Base-by-base conservation (phyloP, 2,113 vertebrate genomes). In the Gila orcuttii region DNA sequence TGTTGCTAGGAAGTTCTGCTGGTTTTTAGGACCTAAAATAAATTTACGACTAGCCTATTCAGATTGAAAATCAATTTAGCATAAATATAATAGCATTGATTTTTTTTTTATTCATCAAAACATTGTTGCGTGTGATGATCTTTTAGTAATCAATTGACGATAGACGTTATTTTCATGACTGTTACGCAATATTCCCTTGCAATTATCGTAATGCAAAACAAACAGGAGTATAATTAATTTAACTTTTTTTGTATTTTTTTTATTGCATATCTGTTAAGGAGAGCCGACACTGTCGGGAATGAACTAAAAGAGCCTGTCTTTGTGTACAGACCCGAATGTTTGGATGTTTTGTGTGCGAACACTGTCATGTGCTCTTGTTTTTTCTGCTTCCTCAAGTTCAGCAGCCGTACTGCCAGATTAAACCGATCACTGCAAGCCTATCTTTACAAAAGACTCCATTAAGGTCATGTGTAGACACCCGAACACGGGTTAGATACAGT, bases 321-420 rank as follows among this genome's bases (percentile, higher is more conserved):
- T 82, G 39, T 82, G 42, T 21, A 25, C 60, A 1, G 60, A 50
- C 15, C 60, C 4, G 39, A 66, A 82, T 82, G 60, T 82, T 82
- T 82, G 60, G 60, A 68, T 82, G 79, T 21, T 82, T 68, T 82
- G 79, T 81, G 39, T 28, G 36, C 7, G 2, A 62, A 13, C 39
- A 2, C 23, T n/a, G 59, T 80, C 79, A 80, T 80, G 79, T 80
- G 79, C 25, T 66, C 60, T 68, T 50, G 60, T 50, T 68, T 68
- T 68, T 21, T 9, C n/a, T 80, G 55, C 36, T 25, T 62, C 36
- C 23, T 19, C 7, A 11, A 82, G 39, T 12, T 45, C 39, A 66
- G 39, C 36, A 45, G 42, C 17, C 36, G 33, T 62, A 5, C 12
- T 3, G 21, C 23, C 11, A 62, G 23, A 79, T 79, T 62, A 59